Evolutionary conservation across 2,113 vertebrate genomes (phyloP), one percentile per base, ranked within the genome.

Genomic region (Lophochroa leadbeateri): DNA sequence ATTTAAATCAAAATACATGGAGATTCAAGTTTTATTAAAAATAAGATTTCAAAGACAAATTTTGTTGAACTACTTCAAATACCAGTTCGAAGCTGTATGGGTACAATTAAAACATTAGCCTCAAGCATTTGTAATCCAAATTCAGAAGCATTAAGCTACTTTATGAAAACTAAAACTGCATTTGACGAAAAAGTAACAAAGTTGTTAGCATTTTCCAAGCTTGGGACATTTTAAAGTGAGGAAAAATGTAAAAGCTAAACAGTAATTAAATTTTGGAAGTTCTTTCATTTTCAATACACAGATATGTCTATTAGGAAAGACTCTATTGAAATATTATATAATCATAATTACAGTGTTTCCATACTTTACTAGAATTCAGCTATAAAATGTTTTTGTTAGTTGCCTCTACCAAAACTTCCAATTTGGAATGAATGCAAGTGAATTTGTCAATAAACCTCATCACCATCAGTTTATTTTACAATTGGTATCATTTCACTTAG

Each of bases 21-120:
- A 46, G 60, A 60, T 78, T 92, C 25, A 78, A 83, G 33, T 84
- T 92, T 92, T 95, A 96, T 90, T 88, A 52, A 82, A 89, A 90
- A 86, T 37, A 81, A 60, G 61, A 68, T n/a, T 93, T 93, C 41
- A 78, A 83, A 82, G 61, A 78, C 65, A 79, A 17, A 57, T 92
- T 95, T 88, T 92, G 39, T 78, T 84, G 24, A 86, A 79, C 52
- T 63, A 24, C 86, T 92, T 92, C 50, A 95, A 25, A 37, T 84
- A 88, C 55, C 50, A 64, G 9, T 77, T 68, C 72, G 72, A 86
- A 95, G 67, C 47, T 37, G 15, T 28, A 47, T 44, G 57, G 31
- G 13, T 88, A 81, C 68, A 97, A 95, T 75, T 81, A 92, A 88
- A 94, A 90, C 27, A 81, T 75, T 93, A 70, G 31, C 76, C 55